Evolutionary conservation across 35 echinoderm and acorn worm genomes (phyloP).

Genomic region (Eucidaris tribuloides): DNA sequence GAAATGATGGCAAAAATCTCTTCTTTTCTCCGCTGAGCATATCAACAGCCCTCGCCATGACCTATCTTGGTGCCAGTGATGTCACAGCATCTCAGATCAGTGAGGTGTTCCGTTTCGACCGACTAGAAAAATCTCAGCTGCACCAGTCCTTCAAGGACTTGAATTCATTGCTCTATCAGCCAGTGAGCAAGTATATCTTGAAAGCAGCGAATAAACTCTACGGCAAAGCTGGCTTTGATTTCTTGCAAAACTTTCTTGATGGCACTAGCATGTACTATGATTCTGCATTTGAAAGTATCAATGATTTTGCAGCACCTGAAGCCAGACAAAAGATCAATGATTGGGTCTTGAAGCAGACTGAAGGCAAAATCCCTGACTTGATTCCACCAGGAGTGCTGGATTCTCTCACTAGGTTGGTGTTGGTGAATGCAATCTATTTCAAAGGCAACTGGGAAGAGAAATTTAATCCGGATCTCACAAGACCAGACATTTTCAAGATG

Average conservation of each 20-base stretch:
- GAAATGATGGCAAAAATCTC: conserved; percentile 34
- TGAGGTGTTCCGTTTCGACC: conserved; percentile 31
- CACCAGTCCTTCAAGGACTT: conserved; percentile 51
- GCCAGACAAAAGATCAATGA: conserved; percentile 33
- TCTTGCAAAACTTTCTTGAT: conserved; percentile 43
- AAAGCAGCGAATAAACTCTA: conserved; percentile 64
- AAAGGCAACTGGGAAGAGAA: conserved; percentile 54
- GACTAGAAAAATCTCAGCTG: conserved; percentile 21
- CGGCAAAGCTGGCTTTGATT: conserved; percentile 23
- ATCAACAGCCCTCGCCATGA: conserved; percentile 59
- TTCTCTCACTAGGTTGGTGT: conserved; percentile 24
- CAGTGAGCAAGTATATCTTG: conserved; percentile 14
- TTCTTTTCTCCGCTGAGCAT: conserved; percentile 76
- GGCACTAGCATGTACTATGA: conserved; percentile 29
- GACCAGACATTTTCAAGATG: not conserved
- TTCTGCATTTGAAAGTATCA: conserved; percentile 35
- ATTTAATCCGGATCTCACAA: conserved; percentile 50
- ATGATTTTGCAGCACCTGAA: conserved; percentile 8
- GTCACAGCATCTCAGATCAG: conserved; percentile 55
- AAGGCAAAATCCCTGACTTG: conserved; percentile 37
- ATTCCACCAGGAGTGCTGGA: conserved; percentile 31
- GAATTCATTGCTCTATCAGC: conserved; percentile 29
- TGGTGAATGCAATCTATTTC: conserved; percentile 89
- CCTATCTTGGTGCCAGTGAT: conserved; percentile 55
- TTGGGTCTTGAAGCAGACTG: conserved; percentile 44